These are phyloP conservation scores for Crypturellus undulatus DNA, from an alignment of 2,113 vertebrate genomes.

Conservation along the genomic window DNA sequence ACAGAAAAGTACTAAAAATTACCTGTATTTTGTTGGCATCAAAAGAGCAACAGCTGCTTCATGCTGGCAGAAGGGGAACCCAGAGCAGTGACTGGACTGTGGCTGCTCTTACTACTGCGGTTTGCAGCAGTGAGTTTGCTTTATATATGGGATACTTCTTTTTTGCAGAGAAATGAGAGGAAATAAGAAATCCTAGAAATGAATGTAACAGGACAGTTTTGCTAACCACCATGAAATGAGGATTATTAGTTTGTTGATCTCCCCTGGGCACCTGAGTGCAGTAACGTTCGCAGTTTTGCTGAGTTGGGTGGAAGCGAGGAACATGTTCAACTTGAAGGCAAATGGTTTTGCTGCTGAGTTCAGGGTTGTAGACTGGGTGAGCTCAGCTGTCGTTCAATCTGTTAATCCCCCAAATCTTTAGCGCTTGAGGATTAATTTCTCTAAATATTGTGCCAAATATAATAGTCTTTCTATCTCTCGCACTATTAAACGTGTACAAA, in stretches of 20 bases:
- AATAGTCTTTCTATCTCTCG: slow-evolving; percentile 52
- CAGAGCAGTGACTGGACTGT: neutral
- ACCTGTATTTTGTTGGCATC: neutral
- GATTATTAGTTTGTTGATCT: slow-evolving; percentile 54
- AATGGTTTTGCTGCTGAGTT: slow-evolving; percentile 25
- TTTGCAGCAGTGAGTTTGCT: neutral
- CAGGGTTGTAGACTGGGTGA: slow-evolving; percentile 32
- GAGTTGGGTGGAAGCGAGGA: neutral
- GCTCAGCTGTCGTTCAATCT: slow-evolving; percentile 42
- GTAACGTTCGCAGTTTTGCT: slow-evolving; percentile 19
- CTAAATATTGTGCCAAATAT: slow-evolving; percentile 70
- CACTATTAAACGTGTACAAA: neutral
- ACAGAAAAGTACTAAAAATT: neutral
- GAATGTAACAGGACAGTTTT: neutral
- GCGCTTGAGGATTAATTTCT: slow-evolving; percentile 67
- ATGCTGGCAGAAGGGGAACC: neutral
- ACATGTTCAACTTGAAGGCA: slow-evolving; percentile 41
- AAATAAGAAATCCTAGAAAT: neutral
- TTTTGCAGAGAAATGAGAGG: neutral
- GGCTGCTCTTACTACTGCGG: neutral
- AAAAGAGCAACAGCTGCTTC: slow-evolving; percentile 14
- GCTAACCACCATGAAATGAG: slow-evolving; percentile 18
- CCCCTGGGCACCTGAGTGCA: neutral
- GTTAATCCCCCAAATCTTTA: slow-evolving; percentile 68
- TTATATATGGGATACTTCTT: accelerated